phyloP scores from a whole-genome alignment of 2,797 vertebrate genomes.

The Phoxinus dragarum region DNA sequence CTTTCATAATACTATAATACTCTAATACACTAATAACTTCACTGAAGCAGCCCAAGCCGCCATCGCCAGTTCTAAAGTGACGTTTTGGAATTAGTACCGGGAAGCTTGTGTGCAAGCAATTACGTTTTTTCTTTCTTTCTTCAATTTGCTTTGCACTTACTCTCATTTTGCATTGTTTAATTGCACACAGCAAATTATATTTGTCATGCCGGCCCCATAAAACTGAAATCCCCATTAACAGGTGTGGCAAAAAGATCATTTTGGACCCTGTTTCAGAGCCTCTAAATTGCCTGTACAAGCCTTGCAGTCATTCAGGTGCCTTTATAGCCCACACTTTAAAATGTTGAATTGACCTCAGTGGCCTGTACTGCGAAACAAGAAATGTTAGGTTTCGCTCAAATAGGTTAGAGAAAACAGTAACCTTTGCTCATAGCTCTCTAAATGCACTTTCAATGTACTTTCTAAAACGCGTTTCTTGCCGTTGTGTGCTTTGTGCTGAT shows the following conservation, averaged over 20 bases:
- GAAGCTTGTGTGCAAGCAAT: neutral
- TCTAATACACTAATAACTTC: neutral
- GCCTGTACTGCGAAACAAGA: conserved; percentile 12
- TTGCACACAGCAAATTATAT: neutral
- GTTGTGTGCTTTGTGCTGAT: conserved; percentile 33
- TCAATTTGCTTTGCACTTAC: neutral
- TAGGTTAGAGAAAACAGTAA: conserved; percentile 17
- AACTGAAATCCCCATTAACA: neutral
- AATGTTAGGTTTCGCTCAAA: conserved; percentile 16
- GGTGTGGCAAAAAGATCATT: neutral
- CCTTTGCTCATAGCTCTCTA: conserved; percentile 10
- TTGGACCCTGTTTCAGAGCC: neutral
- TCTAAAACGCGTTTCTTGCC: neutral
- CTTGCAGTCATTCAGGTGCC: neutral
- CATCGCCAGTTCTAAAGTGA: neutral
- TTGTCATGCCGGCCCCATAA: neutral
- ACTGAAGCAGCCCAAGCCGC: neutral
- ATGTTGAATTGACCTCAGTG: conserved; percentile 24
- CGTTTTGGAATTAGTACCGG: neutral
- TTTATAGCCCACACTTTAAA: conserved; percentile 12
- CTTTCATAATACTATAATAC: neutral
- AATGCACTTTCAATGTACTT: conserved; percentile 24
- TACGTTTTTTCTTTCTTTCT: neutral
- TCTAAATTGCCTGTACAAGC: neutral
- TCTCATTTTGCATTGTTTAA: neutral